These are phyloP conservation scores for Chionomys nivalis DNA, from an alignment of 2,113 vertebrate genomes.

Conservation along the genomic window DNA sequence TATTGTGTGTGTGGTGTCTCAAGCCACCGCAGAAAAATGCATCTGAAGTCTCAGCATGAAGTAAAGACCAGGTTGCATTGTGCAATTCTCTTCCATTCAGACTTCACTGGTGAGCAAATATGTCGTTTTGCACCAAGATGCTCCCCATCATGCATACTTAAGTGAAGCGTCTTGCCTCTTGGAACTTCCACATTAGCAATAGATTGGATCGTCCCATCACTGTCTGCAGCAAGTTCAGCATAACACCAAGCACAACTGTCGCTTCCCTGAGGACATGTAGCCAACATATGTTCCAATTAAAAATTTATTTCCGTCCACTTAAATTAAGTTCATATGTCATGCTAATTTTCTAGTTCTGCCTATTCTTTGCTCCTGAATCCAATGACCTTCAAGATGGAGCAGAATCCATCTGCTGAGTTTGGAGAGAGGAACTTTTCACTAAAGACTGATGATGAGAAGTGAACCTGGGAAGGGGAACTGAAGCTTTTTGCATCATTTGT, in stretches of 20 bases:
- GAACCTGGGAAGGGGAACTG: fast-evolving
- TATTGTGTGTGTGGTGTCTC: not conserved
- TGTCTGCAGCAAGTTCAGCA: not conserved
- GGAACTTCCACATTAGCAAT: not conserved
- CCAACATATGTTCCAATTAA: constrained; percentile 76
- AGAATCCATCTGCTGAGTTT: not conserved
- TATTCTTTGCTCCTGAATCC: constrained; percentile 16
- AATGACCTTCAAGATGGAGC: not conserved
- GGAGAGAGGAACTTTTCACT: not conserved
- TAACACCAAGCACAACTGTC: constrained; percentile 7
- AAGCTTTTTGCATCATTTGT: not conserved
- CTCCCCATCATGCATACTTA: not conserved
- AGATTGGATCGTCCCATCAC: not conserved
- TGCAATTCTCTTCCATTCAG: not conserved
- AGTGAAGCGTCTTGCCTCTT: not conserved
- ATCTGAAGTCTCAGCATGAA: not conserved
- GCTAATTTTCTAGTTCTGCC: constrained; percentile 42
- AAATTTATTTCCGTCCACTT: constrained; percentile 67
- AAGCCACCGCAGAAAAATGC: not conserved
- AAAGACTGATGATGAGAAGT: not conserved
- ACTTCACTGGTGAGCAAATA: not conserved
- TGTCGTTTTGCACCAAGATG: not conserved
- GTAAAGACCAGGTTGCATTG: not conserved
- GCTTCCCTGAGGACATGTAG: constrained; percentile 30
- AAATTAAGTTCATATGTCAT: constrained; percentile 59